Evolutionary conservation across 92 coral and sea anemone genomes (phyloP), one percentile per base, ranked within the genome.

Genomic region (Phymanthus crucifer): DNA sequence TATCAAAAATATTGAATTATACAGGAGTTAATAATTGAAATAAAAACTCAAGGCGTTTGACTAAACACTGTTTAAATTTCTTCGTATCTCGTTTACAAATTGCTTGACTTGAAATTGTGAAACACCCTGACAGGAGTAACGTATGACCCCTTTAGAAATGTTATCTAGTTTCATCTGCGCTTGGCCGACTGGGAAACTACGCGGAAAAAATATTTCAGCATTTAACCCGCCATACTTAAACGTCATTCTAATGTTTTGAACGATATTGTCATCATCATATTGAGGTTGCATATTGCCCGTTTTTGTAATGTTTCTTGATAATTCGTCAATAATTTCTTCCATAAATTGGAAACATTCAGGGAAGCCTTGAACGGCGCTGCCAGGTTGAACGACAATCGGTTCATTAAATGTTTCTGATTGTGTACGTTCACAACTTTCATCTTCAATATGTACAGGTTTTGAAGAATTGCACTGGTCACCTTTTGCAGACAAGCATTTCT

Each of bases 141-240:
- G 27, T 61, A 61, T 61, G 14, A 14, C 27, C 12, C 34, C 12
- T 61, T 61, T 34, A 61, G 34, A 16, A 27, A 9, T 61, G 34
- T 26, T 27, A 61, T 61, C 34, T 61, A 24, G 3, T 61, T 61
- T 61, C 5, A 61, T 61, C 32, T 27, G 6, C 27, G 68, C 68
- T 23, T 26, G 32, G 1, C 1, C 3, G 32, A 27, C 27, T 61
- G 86, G 86, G 35, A 83, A 83, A 50, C 68, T 32, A n/a, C 3
- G 23, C 19, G 86, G 86, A 50, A 83, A 83, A 13, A 17, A 0
- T 32, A 83, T 46, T 32, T 14, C n/a, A 79, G 72, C 58, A 10
- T 24, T 33, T 14, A 4, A 1, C 14, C 3, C 46, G 12, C 70
- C 56, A 38, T 83, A 76, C 16, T 17, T 23, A 76, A 83, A 83